Evolutionary conservation across 2,113 vertebrate genomes (phyloP), one percentile per base, ranked within the genome.

Genomic region (Turdus rufiventris): DNA sequence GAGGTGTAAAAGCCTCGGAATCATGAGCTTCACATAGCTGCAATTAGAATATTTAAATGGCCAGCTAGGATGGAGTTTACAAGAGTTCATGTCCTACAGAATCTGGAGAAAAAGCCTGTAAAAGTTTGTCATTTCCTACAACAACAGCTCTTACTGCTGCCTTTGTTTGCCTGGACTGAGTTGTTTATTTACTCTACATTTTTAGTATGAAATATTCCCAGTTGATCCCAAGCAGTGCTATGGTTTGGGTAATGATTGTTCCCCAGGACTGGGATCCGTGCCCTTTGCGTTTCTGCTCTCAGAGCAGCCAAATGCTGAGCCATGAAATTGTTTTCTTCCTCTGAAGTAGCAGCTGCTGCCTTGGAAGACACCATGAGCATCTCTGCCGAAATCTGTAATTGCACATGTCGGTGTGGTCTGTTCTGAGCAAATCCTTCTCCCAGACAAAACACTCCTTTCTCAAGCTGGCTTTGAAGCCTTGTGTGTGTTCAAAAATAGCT

Each of bases 331-430:
- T 97, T 94, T 95, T 74, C 91, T 53, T 88, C 83, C 89, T 94
- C 90, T 21, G 57, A 95, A 96, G 95, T 72, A 96, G 95, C 96
- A 96, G 91, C 95, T 96, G 96, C 73, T 96, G 92, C 94, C 89
- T 97, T 95, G 96, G 96, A 97, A 97, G 96, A 87, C 96, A 93
- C 93, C 94, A 97, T 61, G 87, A 93, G 95, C 91, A 93, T 94
- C 82, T 96, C 94, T 95, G 93, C 91, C 2, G 95, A 94, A 61
- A 93, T 88, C 85, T 96, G 85, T 93, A 90, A 95, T 84, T 96
- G 96, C 96, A 96, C 95, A 97, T 93, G 88, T 91, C 60, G 61
- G 79, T 72, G 28, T 86, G 85, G 93, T 96, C 93, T 96, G 94
- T 57, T 88, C 95, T 60, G 34, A 88, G 26, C 48, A 56, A 50